A percentile compares a stretch with the other conserved stretches of the same genome.
phyloP scores from a whole-genome alignment of 1,140 invertebrate species.

The Charaxes varanes region DNA sequence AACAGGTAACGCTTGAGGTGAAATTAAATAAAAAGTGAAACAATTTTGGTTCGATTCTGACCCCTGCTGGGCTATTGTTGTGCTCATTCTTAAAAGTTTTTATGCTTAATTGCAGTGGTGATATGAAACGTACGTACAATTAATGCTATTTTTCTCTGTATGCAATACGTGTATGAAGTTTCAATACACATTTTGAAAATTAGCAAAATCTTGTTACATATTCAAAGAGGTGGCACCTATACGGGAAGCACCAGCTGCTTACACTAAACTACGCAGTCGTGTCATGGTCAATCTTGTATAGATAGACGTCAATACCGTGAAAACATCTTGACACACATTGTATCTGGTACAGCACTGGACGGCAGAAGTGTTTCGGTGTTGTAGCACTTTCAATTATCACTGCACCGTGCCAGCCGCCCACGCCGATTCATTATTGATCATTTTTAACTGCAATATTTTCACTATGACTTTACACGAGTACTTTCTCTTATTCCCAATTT shows the following conservation, averaged over 20 bases:
- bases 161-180: no score
- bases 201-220: slow-evolving; percentile 1
- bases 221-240: slow-evolving; percentile 24
- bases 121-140: no score
- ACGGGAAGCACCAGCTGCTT: slow-evolving; percentile 20
- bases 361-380: slow-evolving; percentile 39
- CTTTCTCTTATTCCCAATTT: slow-evolving; percentile 60
- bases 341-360: slow-evolving; percentile 39
- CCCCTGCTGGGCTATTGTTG: no score
- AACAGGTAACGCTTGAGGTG: no score
- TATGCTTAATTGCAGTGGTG: no score
- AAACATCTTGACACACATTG: slow-evolving; percentile 61
- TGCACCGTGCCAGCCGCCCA: slow-evolving; percentile 41
- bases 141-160: no score
- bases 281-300: slow-evolving; percentile 50
- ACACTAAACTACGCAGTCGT: slow-evolving; percentile 29
- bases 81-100: no score
- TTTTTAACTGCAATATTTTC: slow-evolving; percentile 51
- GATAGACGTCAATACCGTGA: slow-evolving; percentile 51
- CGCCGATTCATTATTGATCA: slow-evolving; percentile 40
- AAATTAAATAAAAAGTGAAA: no score
- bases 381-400: slow-evolving; percentile 68
- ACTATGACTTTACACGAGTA: slow-evolving; percentile 38
- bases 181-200: no score
- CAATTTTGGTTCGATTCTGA: no score